A percentile compares a stretch with the other conserved stretches of the same genome.
Evolutionary conservation across 2,797 vertebrate species (phyloP).

Genomic region (Schizothorax lantsangensis): DNA sequence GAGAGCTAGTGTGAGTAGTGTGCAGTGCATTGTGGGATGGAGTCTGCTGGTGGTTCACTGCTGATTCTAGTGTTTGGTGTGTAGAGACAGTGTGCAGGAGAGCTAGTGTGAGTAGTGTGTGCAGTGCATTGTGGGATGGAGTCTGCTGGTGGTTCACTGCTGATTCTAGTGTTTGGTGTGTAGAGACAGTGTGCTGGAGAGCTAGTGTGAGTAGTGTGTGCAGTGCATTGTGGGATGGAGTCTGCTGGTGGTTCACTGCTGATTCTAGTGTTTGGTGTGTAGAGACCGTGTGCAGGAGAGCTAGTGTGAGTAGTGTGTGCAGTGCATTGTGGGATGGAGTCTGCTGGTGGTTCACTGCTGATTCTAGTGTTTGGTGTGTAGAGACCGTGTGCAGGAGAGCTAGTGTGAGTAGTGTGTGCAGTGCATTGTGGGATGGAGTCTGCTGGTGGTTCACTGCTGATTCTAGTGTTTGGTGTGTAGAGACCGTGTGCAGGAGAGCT

Average conservation of each 20-base stretch:
- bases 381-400: background rate
- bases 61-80: background rate
- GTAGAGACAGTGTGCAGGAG: background rate
- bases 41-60: background rate
- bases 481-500: background rate
- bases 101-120: background rate
- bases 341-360: background rate
- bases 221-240: conserved; percentile 1
- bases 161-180: background rate
- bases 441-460: background rate
- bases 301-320: background rate
- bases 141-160: background rate
- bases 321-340: conserved; percentile 2
- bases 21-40: background rate
- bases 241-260: background rate
- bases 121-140: conserved; percentile 6
- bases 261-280: background rate
- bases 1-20: background rate
- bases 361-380: background rate
- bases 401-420: background rate
- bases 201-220: background rate
- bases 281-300: background rate
- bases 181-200: background rate
- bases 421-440: background rate
- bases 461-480: background rate